A percentile compares a stretch with the other conserved stretches of the same genome.
Conservation (phyloP, 1,140 invertebrate species). For the Drosophila lacertosa region DNA sequence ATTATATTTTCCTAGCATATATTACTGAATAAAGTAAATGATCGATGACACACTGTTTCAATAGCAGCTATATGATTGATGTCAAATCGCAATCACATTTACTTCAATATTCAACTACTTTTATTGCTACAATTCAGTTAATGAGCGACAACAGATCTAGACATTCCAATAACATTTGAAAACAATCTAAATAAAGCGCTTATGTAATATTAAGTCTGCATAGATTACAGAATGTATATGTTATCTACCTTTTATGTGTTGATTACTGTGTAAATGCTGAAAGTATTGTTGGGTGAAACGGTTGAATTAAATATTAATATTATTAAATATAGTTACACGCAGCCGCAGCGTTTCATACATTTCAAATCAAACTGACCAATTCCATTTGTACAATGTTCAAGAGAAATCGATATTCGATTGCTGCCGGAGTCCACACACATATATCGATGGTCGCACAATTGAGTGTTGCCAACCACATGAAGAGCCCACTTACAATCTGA, state of each 20-base stretch:
- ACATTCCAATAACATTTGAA: neutral
- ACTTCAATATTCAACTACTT: neutral
- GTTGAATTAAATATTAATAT: neutral
- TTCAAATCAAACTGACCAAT: neutral
- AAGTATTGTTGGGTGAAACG: neutral
- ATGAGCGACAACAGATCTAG: neutral
- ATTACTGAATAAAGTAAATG: neutral
- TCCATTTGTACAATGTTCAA: neutral
- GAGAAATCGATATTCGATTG: constrained; percentile 1
- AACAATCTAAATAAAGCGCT: constrained; percentile 2
- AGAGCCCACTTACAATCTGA: constrained; percentile 3
- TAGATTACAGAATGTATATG: neutral
- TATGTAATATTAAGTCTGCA: constrained; percentile 9
- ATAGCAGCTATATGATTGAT: constrained; percentile 42
- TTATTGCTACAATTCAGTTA: neutral
- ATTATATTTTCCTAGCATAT: neutral
- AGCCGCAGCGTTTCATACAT: too few relatives aligned
- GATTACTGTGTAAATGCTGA: neutral
- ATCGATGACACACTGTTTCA: neutral
- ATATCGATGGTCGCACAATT: neutral
- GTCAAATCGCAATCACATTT: neutral
- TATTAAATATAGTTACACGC: too few relatives aligned
- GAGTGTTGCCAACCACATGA: neutral
- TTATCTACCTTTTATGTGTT: neutral
- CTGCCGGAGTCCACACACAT: too few relatives aligned